Evolutionary conservation across 2,888 invertebrate genomes (phyloP).

Genomic region (Drosophila parthenogenetica): DNA sequence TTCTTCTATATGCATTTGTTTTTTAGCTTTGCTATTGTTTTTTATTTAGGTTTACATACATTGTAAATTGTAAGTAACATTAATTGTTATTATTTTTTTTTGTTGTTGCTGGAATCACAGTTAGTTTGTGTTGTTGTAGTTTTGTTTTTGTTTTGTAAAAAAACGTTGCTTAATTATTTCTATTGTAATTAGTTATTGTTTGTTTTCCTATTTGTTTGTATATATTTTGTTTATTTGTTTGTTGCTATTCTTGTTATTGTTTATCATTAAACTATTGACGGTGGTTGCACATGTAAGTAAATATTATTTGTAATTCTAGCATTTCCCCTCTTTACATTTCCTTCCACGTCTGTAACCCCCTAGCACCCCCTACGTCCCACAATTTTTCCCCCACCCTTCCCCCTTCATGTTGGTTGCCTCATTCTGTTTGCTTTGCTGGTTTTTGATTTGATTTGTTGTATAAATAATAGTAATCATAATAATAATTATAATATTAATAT

Average conservation of each 20-base stretch:
- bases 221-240: conserved; percentile 33
- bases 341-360: not conserved
- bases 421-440: conserved; percentile 43
- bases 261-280: conserved; percentile 74
- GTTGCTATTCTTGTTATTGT: conserved; percentile 37
- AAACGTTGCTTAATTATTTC: conserved; percentile 51
- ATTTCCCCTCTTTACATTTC: not conserved
- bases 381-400: not conserved
- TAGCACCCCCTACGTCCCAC: too few relatives aligned
- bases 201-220: conserved; percentile 42
- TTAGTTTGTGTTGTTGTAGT: conserved; percentile 75
- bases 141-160: conserved; percentile 46
- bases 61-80: conserved; percentile 47
- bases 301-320: conserved; percentile 59
- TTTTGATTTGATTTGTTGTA: conserved; percentile 33
- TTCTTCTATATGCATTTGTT: conserved; percentile 17
- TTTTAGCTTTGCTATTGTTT: conserved; percentile 71
- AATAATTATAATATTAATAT: conserved; percentile 49
- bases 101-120: conserved; percentile 72
- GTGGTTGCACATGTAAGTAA: conserved; percentile 68
- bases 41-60: conserved; percentile 3
- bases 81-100: conserved; percentile 51
- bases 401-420: conserved; percentile 38
- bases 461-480: conserved; percentile 28
- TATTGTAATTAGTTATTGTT: conserved; percentile 53